Base-by-base conservation (phyloP, 2,888 invertebrate genomes). In the Papilio protenor region DNA sequence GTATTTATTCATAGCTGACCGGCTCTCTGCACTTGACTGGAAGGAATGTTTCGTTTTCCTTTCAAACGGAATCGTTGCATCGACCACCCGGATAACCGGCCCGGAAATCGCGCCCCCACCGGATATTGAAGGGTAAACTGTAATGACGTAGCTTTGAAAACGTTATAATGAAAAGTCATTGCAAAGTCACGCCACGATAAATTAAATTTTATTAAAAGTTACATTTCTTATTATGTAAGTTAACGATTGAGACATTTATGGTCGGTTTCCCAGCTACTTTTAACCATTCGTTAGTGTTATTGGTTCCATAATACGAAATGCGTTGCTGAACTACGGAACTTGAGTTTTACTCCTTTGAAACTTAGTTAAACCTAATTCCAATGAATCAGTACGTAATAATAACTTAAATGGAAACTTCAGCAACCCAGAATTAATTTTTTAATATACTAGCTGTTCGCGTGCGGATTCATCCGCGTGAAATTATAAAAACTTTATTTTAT, bases 81-180 rank as follows among this genome's bases (percentile, higher is more conserved):
- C 79, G 75, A 75, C 77, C 76, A 75, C 49, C 81, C 78, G 66
- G 76, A 73, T 76, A 78, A 10, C 73, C 73, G 73, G 73, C 64
- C 80, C 79, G 85, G 85, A 85, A 83, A 83, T 81, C 79, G 80
- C 82, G 80, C 82, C 84, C 85, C 83, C 57, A 84, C 81, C 84
- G 87, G 86, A 87, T 85, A 88, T 87, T 85, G 86, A 86, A 85
- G 84, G 83, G 84, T 85, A 82, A 86, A 84, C 84, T 84, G 83
- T 81, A 82, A 81, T 75, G 77, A 79, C 64, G 79, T 72, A 64
- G 74, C 75, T 57, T 66, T 77, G 69, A 76, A 79, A 73, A 75
- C 55, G 73, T 57, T 75, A 70, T 45, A 71, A 66, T 64, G 57
- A 55, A 77, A 77, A 77, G 70, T 57, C 76, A 74, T 79, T 70